Evolutionary conservation across 2,113 vertebrate species (phyloP).

Genomic region (Rhea americana): DNA sequence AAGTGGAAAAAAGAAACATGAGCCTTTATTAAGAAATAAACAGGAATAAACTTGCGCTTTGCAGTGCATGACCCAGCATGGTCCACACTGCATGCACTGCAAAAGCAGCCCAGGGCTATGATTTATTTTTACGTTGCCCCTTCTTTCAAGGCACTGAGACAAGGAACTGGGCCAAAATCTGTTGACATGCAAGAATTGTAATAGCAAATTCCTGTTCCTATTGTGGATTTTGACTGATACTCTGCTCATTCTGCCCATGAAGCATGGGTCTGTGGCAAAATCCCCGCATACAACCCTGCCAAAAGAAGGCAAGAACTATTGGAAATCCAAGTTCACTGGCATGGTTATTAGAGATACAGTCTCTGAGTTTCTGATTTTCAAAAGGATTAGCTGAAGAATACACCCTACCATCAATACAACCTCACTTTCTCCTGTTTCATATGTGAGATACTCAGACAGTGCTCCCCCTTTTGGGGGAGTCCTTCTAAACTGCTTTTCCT

Average conservation of each 20-base stretch:
- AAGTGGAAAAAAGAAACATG: background rate
- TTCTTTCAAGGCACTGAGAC: background rate
- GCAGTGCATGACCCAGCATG: background rate
- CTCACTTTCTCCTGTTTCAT: background rate
- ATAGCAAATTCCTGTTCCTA: constrained; percentile 12
- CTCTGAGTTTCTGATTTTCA: constrained; percentile 46
- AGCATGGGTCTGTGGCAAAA: constrained; percentile 8
- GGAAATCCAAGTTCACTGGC: constrained; percentile 35
- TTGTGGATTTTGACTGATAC: constrained; percentile 1
- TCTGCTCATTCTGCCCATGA: background rate
- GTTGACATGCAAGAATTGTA: constrained; percentile 2
- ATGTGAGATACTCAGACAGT: background rate
- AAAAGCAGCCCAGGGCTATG: background rate
- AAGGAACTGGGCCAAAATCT: constrained; percentile 61
- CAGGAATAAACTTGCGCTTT: background rate
- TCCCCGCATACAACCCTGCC: constrained; percentile 24
- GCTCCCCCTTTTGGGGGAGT: background rate
- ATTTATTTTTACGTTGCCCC: constrained; percentile 28
- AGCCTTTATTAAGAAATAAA: background rate
- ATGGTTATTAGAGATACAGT: background rate
- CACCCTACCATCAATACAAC: background rate
- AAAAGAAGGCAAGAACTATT: constrained; percentile 50
- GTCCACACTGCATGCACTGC: background rate
- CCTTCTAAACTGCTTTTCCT: background rate
- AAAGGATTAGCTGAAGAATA: background rate